Evolutionary conservation across 2,113 vertebrate genomes (phyloP).

Genomic region (Gobius niger): DNA sequence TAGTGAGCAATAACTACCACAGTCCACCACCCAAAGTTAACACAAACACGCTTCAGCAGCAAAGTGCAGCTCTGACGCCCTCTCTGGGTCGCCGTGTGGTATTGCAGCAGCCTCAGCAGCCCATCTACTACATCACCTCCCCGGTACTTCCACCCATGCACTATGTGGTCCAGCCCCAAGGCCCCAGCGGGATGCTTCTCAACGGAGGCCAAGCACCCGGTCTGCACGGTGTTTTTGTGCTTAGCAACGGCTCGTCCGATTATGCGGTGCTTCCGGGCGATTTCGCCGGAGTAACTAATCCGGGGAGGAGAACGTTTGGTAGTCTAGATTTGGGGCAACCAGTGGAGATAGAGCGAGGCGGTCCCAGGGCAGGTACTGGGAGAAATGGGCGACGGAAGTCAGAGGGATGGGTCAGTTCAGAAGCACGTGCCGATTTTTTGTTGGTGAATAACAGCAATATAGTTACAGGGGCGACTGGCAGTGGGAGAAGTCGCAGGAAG

Average conservation of each 20-base stretch:
- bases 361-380: not conserved
- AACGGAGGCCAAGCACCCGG: conserved; percentile 35
- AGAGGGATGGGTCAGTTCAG: not conserved
- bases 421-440: not conserved
- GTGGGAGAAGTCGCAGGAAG: not conserved
- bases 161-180: conserved; percentile 61
- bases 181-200: conserved; percentile 45
- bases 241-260: conserved; percentile 9
- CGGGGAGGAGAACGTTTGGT: not conserved
- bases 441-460: not conserved
- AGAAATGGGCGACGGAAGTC: not conserved
- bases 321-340: not conserved
- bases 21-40: not conserved
- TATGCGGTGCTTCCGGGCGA: not conserved
- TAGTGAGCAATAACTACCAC: not conserved
- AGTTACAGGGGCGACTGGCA: not conserved
- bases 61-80: not conserved
- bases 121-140: conserved; percentile 41
- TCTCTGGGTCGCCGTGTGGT: conserved; percentile 24
- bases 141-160: conserved; percentile 20
- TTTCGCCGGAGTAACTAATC: not conserved
- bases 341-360: not conserved
- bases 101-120: conserved; percentile 43
- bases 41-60: not conserved
- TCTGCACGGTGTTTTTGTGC: conserved; percentile 46